These are phyloP conservation scores for Microplitis demolitor DNA, from an alignment of 1,140 invertebrate genomes.

Conservation along the genomic window DNA sequence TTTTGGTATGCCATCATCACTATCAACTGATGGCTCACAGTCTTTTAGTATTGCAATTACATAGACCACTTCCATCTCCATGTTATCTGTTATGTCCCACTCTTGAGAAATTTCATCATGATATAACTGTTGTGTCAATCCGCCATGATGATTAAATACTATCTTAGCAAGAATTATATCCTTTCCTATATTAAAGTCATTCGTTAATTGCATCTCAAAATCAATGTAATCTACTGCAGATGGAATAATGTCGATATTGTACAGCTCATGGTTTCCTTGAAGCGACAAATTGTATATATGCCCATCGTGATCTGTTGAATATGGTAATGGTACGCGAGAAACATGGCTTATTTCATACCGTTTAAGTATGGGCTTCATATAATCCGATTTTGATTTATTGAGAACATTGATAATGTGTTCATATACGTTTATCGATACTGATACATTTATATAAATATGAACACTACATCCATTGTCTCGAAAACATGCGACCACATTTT, in stretches of 20 bases:
- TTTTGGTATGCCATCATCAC: not conserved
- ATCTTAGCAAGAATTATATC: not conserved
- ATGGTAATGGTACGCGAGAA: not conserved
- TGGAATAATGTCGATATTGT: not conserved
- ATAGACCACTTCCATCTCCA: not conserved
- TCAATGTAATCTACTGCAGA: not conserved
- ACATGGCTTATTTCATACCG: not conserved
- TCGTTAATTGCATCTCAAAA: not conserved
- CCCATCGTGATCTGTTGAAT: not conserved
- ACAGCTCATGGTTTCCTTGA: not conserved
- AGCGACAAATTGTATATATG: not conserved
- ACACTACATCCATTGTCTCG: not conserved
- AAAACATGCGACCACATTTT: not conserved
- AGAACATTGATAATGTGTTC: not conserved
- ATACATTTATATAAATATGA: not conserved
- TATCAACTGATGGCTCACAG: not conserved
- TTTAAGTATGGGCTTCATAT: not conserved
- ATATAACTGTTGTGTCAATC: not conserved
- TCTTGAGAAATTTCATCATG: not conserved
- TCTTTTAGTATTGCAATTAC: not conserved
- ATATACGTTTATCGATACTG: not conserved
- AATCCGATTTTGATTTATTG: not conserved
- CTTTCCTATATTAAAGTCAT: not conserved
- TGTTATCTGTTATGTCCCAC: not conserved
- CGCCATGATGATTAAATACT: not conserved